phyloP scores from a whole-genome alignment of 1,140 invertebrate species.

The Pteromalus puparum region DNA sequence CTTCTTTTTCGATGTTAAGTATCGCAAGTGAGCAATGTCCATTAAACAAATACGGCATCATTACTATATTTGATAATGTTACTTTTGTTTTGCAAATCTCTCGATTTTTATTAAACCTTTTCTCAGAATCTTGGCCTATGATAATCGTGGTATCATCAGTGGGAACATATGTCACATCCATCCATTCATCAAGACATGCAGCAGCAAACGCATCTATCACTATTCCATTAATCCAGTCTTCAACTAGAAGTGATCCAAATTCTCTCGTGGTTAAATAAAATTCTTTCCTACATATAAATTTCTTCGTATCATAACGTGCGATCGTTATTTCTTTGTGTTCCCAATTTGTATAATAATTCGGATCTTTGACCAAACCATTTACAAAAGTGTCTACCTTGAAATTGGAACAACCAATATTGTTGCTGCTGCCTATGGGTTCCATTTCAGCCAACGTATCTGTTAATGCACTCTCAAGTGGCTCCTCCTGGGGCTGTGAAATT shows the following conservation, averaged over 20 bases:
- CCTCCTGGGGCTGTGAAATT: too few species aligned
- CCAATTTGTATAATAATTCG: not conserved
- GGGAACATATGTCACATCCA: not conserved
- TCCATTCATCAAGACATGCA: not conserved
- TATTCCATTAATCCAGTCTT: not conserved
- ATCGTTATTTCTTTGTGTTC: not conserved
- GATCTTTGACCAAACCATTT: not conserved
- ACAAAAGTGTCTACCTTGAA: not conserved
- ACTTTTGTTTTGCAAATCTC: not conserved
- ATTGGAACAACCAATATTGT: too few species aligned
- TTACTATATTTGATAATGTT: not conserved
- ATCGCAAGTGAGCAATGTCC: constrained; percentile 49
- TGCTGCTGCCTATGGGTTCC: too few species aligned
- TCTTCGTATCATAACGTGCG: not conserved
- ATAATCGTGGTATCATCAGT: not conserved
- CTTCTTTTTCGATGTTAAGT: constrained; percentile 35
- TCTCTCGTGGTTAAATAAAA: not conserved
- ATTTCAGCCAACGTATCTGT: too few species aligned
- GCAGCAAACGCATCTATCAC: not conserved
- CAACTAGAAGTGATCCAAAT: not conserved
- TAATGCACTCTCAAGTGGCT: too few species aligned
- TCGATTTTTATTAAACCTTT: not conserved
- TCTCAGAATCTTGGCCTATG: not conserved
- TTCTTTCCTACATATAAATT: not conserved
- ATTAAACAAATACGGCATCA: constrained; percentile 47